Evolutionary conservation across 1,140 invertebrate species (phyloP).

Genomic region (Subanguina moxae): DNA sequence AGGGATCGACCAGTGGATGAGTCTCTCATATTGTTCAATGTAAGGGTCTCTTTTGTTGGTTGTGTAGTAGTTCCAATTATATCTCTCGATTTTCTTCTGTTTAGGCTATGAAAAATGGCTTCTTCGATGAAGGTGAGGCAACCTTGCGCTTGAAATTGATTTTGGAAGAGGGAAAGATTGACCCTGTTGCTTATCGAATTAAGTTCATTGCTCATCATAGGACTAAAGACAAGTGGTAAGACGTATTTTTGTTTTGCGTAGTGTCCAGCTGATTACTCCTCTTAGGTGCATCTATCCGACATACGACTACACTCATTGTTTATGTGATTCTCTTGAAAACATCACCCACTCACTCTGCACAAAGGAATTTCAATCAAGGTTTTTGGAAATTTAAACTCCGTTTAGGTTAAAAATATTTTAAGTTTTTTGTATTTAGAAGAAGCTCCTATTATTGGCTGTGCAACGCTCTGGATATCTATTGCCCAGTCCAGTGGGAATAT

Average conservation of each 20-base stretch:
- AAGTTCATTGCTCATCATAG: constrained; percentile 90
- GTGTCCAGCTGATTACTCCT: neutral
- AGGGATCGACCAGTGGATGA: constrained; percentile 82
- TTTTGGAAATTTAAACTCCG: too few relatives aligned
- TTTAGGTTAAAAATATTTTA: neutral
- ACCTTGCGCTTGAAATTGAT: constrained; percentile 91
- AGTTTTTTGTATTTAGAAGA: constrained; percentile 61
- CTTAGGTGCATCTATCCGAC: constrained; percentile 92
- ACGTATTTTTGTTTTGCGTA: too few relatives aligned
- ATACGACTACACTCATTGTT: constrained; percentile 97
- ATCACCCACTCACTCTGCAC: constrained; percentile 98
- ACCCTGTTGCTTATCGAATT: constrained; percentile 95
- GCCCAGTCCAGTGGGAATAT: constrained; percentile 99
- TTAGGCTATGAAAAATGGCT: constrained; percentile 93
- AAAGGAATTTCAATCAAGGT: constrained; percentile 91
- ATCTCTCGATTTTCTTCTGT: neutral
- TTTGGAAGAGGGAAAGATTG: constrained; percentile 94
- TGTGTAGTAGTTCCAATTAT: too few relatives aligned
- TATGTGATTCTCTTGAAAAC: constrained; percentile 96
- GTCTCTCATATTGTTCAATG: constrained; percentile 83
- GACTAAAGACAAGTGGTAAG: constrained; percentile 79
- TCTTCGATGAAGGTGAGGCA: constrained; percentile 90
- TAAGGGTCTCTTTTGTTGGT: constrained; percentile 54
- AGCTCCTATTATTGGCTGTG: constrained; percentile 99
- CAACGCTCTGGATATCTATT: constrained; percentile 90